phyloP scores from a whole-genome alignment of 2,797 vertebrate genomes.

The Pelodytes ibericus region DNA sequence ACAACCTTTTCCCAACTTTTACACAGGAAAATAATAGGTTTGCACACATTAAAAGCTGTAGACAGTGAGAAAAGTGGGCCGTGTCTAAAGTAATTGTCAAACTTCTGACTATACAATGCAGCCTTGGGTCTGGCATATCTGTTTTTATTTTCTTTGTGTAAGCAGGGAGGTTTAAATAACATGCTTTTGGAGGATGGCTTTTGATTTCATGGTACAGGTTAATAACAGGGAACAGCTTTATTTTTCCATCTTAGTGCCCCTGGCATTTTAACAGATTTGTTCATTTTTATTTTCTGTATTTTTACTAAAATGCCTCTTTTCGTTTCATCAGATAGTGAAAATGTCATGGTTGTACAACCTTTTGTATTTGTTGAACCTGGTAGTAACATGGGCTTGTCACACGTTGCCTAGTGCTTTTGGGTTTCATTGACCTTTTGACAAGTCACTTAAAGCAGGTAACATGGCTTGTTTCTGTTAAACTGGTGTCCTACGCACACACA shows the following conservation, averaged over 20 bases:
- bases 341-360: constrained; percentile 68
- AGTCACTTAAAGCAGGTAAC: constrained; percentile 79
- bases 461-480: constrained; percentile 84
- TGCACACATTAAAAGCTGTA: constrained; percentile 9
- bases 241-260: constrained; percentile 25
- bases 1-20: constrained; percentile 47
- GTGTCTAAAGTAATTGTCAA: constrained; percentile 5
- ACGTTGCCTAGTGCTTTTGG: constrained; percentile 67
- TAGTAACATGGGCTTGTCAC: constrained; percentile 68
- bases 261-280: constrained; percentile 29
- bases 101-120: constrained; percentile 19
- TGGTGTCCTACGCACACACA: constrained; percentile 73
- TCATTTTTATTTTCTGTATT: constrained; percentile 43
- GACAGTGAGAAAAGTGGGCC: background rate
- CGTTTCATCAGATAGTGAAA: constrained; percentile 27
- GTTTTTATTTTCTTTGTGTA: background rate
- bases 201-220: constrained; percentile 41
- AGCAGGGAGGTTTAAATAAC: constrained; percentile 24
- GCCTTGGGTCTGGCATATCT: constrained; percentile 1
- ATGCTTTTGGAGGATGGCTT: constrained; percentile 41
- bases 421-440: constrained; percentile 72
- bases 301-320: constrained; percentile 58
- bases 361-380: constrained; percentile 71
- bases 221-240: constrained; percentile 21
- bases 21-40: constrained; percentile 38